phyloP scores from a whole-genome alignment of 2,797 vertebrate genomes.

The Moxostoma hubbsi region DNA sequence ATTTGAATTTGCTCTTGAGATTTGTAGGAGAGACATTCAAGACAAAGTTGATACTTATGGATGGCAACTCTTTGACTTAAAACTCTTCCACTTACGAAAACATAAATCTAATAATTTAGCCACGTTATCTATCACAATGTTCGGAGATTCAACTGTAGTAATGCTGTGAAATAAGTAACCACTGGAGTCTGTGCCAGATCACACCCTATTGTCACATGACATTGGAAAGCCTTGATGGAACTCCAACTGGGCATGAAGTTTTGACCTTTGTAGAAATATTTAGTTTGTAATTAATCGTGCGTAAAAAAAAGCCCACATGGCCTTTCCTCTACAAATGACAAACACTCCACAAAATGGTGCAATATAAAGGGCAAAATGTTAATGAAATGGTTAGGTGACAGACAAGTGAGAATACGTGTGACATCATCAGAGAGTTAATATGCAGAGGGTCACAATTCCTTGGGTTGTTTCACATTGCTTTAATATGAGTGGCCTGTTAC shows the following conservation, averaged over 20 bases:
- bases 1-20: too few species aligned
- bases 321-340: constrained; percentile 46
- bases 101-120: not conserved
- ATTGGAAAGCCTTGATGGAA: constrained; percentile 11
- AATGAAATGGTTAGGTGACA: not conserved
- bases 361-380: constrained; percentile 42
- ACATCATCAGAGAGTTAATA: constrained; percentile 16
- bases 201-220: constrained; percentile 5
- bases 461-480: not conserved
- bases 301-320: constrained; percentile 32
- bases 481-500: not conserved
- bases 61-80: too few species aligned
- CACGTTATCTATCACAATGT: not conserved
- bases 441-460: constrained; percentile 5
- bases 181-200: constrained; percentile 8
- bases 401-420: constrained; percentile 9
- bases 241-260: constrained; percentile 33
- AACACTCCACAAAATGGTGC: constrained; percentile 35
- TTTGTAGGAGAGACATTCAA: too few species aligned
- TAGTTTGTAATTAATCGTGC: constrained; percentile 52
- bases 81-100: too few species aligned
- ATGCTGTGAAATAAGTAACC: not conserved
- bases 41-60: too few species aligned
- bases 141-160: not conserved
- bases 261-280: constrained; percentile 46